Evolutionary conservation across 2,113 vertebrate genomes (phyloP).

Genomic region (Macroglossus sobrinus): DNA sequence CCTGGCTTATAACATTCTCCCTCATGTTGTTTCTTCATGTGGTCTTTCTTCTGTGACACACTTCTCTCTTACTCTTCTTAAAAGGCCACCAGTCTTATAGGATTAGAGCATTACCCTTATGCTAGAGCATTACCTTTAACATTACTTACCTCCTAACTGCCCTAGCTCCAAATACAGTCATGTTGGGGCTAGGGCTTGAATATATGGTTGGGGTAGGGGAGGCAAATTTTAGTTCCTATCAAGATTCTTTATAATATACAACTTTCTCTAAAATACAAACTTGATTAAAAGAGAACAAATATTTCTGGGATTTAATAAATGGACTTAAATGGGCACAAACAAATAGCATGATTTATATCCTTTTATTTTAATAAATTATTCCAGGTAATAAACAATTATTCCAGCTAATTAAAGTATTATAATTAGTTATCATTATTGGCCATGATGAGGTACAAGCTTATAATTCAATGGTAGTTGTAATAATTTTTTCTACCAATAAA

Average conservation of each 20-base stretch:
- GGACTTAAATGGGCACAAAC: neutral
- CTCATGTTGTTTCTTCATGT: neutral
- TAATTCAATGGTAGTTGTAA: neutral
- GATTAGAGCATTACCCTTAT: neutral
- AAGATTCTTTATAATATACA: neutral
- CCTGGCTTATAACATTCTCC: neutral
- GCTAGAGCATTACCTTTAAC: too few relatives aligned
- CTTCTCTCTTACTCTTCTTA: neutral
- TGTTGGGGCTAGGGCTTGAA: neutral
- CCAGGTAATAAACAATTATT: neutral
- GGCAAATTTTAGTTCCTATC: neutral
- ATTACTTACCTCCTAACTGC: neutral
- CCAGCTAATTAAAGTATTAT: neutral
- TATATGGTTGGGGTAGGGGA: too few relatives aligned
- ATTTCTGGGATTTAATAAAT: neutral
- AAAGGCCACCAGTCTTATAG: neutral
- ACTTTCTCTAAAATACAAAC: neutral
- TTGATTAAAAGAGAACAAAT: neutral
- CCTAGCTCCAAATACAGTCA: neutral
- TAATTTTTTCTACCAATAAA: neutral
- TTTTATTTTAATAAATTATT: neutral
- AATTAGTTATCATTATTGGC: neutral
- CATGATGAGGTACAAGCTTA: neutral
- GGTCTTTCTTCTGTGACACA: neutral
- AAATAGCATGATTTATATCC: neutral